phyloP scores from a whole-genome alignment of 2,888 invertebrate genomes.

The Drosophila rubida region DNA sequence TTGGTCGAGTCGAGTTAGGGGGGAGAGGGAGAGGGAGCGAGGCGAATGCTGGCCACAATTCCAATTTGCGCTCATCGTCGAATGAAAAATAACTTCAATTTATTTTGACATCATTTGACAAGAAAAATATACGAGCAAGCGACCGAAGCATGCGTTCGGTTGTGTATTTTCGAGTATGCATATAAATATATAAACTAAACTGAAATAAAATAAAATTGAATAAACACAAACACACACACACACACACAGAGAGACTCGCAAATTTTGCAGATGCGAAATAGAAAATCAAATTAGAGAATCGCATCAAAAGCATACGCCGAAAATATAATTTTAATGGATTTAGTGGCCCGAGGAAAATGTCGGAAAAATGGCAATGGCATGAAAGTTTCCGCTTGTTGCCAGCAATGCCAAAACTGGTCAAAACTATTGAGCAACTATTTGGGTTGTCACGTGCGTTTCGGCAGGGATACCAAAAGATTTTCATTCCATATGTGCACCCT shows the following conservation, averaged over 20 bases:
- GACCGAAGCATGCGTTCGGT: not conserved
- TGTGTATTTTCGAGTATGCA: not conserved
- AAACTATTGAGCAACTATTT: conserved; percentile 73
- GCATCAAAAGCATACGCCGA: conserved; percentile 73
- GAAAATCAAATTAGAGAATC: conserved; percentile 73
- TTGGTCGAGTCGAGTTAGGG: conserved; percentile 41
- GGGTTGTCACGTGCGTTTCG: conserved; percentile 70
- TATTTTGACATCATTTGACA: conserved; percentile 70
- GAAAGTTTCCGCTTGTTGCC: conserved; percentile 40
- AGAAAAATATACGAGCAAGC: conserved; percentile 28
- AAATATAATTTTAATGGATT: conserved; percentile 77
- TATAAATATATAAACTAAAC: conserved; percentile 7
- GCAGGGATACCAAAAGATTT: conserved; percentile 68
- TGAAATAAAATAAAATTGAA: conserved; percentile 24
- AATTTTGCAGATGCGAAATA: conserved; percentile 30
- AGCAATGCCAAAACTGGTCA: not conserved
- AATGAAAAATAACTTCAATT: conserved; percentile 74
- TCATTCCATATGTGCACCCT: conserved; percentile 29
- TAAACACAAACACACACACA: conserved; percentile 11
- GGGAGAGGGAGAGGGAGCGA: not conserved
- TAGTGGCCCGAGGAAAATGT: conserved; percentile 74
- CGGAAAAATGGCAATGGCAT: conserved; percentile 63
- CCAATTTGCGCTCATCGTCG: conserved; percentile 49
- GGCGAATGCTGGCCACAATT: conserved; percentile 46
- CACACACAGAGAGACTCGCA: not conserved